Percentiles rank a stretch among this genome's conserved stretches.
phyloP scores from a whole-genome alignment of 1,140 invertebrate genomes.

The Drosophila nigrodunni region DNA sequence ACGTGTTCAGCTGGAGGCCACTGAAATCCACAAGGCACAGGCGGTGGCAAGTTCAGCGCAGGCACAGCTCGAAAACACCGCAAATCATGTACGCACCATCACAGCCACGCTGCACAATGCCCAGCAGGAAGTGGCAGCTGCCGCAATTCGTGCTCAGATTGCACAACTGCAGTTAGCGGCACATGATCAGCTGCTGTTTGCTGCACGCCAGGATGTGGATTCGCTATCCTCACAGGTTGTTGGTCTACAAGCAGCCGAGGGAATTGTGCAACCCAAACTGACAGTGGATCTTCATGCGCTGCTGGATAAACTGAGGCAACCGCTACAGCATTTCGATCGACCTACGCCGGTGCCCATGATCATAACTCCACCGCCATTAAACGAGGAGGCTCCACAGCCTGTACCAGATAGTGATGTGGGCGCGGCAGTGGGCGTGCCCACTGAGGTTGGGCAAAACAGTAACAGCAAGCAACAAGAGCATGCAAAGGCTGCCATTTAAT shows the following conservation, averaged over 20 bases:
- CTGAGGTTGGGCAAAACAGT: background rate
- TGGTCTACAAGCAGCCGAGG: slow-evolving; percentile 81
- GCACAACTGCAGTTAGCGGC: slow-evolving; percentile 82
- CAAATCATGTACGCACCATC: slow-evolving; percentile 80
- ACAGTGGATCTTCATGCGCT: slow-evolving; percentile 69
- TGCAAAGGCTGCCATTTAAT: background rate
- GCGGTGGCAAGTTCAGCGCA: slow-evolving; percentile 72
- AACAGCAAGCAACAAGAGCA: slow-evolving; percentile 20
- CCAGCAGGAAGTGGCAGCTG: slow-evolving; percentile 78
- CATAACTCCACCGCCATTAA: slow-evolving; percentile 18
- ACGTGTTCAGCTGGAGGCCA: slow-evolving; percentile 78
- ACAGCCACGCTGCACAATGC: slow-evolving; percentile 77
- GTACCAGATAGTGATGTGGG: background rate
- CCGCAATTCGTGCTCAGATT: slow-evolving; percentile 78
- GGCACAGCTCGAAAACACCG: slow-evolving; percentile 68
- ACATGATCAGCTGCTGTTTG: slow-evolving; percentile 80
- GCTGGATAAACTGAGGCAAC: slow-evolving; percentile 75
- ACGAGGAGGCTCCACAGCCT: background rate
- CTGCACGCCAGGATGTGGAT: slow-evolving; percentile 81
- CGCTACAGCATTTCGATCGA: slow-evolving; percentile 60
- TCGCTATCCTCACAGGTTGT: slow-evolving; percentile 82
- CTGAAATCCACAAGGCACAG: slow-evolving; percentile 78
- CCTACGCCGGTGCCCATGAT: slow-evolving; percentile 74
- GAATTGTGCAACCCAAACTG: slow-evolving; percentile 72
- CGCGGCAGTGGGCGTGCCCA: background rate